phyloP scores from a whole-genome alignment of 2,888 invertebrate species.

The Labia minor region DNA sequence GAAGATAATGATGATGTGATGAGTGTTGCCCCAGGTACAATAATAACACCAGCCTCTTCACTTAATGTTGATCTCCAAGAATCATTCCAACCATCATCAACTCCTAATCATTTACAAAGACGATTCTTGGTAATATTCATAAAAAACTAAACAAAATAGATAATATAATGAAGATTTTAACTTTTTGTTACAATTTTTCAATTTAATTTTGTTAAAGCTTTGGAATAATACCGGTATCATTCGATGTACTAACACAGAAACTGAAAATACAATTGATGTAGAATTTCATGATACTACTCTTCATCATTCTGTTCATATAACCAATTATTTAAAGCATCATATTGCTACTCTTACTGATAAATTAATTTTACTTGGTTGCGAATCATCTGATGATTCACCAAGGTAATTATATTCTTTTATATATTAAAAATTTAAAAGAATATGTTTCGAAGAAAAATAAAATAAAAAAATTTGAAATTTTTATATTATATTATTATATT shows the following conservation, averaged over 20 bases:
- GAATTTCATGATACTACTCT: slow-evolving; percentile 87
- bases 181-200: slow-evolving; percentile 17
- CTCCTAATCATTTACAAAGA: slow-evolving; percentile 70
- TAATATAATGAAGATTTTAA: not conserved
- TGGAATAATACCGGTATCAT: slow-evolving; percentile 94
- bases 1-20: slow-evolving; percentile 28
- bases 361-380: slow-evolving; percentile 65
- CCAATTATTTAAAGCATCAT: slow-evolving; percentile 73
- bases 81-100: slow-evolving; percentile 85
- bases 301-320: slow-evolving; percentile 82
- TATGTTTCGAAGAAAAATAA: too few relatives aligned
- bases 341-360: slow-evolving; percentile 77
- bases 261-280: slow-evolving; percentile 77
- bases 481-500: too few relatives aligned
- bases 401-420: slow-evolving; percentile 42
- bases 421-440: not conserved
- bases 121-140: slow-evolving; percentile 52
- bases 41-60: slow-evolving; percentile 16
- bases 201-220: slow-evolving; percentile 39
- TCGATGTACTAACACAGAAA: slow-evolving; percentile 61
- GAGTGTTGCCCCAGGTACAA: slow-evolving; percentile 25
- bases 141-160: not conserved
- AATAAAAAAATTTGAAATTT: too few relatives aligned
- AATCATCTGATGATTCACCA: slow-evolving; percentile 44
- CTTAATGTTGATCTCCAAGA: slow-evolving; percentile 44